These are phyloP conservation scores for Trichomalopsis sarcophagae DNA, from an alignment of 1,140 invertebrate genomes.

Conservation along the genomic window DNA sequence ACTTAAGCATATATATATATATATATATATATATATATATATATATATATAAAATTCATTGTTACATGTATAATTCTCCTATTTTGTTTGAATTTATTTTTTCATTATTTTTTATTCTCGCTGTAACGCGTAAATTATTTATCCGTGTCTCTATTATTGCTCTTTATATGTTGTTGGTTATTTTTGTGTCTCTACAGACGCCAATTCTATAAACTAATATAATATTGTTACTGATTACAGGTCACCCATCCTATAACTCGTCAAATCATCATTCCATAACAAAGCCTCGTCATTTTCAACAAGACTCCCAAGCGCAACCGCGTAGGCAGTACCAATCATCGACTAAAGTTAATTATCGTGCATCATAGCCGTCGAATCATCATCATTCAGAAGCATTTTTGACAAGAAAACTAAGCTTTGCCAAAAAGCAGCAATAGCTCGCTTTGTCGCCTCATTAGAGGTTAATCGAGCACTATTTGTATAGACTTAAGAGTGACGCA, in stretches of 20 bases:
- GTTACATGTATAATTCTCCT: background rate
- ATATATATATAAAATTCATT: background rate
- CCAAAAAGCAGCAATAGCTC: constrained; percentile 58
- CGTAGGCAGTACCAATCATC: constrained; percentile 63
- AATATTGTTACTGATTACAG: constrained; percentile 59
- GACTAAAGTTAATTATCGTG: constrained; percentile 63
- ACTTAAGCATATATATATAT: background rate
- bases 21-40: background rate
- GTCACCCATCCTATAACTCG: constrained; percentile 67
- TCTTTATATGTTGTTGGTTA: background rate
- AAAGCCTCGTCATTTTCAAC: constrained; percentile 66
- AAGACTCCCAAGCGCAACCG: constrained; percentile 66
- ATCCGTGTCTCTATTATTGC: background rate
- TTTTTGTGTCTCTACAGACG: background rate
- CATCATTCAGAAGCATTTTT: constrained; percentile 50
- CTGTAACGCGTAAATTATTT: background rate
- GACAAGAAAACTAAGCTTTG: constrained; percentile 42
- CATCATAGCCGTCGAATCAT: constrained; percentile 47
- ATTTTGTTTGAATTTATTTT: constrained; percentile 32
- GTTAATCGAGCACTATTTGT: constrained; percentile 48
- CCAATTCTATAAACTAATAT: background rate
- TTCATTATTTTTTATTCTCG: constrained; percentile 47
- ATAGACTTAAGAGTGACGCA: constrained; percentile 46
- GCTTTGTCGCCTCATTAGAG: constrained; percentile 40
- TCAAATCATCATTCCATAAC: constrained; percentile 73